Evolutionary conservation across 1,140 invertebrate genomes (phyloP).

Genomic region (Mizuhopecten yessoensis): DNA sequence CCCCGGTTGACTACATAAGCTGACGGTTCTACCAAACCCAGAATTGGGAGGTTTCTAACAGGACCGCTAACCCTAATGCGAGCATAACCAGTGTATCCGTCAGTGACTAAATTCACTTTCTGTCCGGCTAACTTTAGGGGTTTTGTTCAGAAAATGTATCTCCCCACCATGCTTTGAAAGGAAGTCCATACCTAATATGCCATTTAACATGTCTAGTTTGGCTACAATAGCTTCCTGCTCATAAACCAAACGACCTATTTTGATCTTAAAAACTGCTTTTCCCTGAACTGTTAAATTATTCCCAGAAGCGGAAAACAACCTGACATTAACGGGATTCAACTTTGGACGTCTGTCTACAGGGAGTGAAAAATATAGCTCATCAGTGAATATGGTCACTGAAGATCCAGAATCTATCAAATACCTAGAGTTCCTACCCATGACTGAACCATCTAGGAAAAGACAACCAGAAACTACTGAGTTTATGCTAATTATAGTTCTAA

Average conservation of each 20-base stretch:
- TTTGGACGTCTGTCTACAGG: neutral
- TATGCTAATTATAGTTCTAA: neutral
- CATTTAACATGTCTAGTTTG: neutral
- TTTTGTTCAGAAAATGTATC: neutral
- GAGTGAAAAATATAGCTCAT: neutral
- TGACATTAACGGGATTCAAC: neutral
- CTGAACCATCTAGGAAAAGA: neutral
- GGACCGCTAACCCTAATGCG: neutral
- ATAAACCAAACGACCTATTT: neutral
- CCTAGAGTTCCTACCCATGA: neutral
- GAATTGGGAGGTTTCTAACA: neutral
- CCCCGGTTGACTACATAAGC: neutral
- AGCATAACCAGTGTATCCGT: neutral
- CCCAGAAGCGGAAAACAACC: neutral
- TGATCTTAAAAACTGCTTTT: neutral
- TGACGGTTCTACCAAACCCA: neutral
- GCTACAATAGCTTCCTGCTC: conserved; percentile 1
- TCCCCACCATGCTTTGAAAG: neutral
- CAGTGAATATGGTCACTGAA: neutral
- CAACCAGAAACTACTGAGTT: conserved; percentile 16
- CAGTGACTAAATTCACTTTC: conserved; percentile 11
- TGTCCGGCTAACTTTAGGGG: neutral
- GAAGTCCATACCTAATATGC: neutral
- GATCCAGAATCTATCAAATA: neutral
- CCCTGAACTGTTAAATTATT: neutral